Percentiles rank a stretch among this genome's conserved stretches.
phyloP scores from a whole-genome alignment of 2,113 vertebrate genomes.

The Corythornis vintsioides region DNA sequence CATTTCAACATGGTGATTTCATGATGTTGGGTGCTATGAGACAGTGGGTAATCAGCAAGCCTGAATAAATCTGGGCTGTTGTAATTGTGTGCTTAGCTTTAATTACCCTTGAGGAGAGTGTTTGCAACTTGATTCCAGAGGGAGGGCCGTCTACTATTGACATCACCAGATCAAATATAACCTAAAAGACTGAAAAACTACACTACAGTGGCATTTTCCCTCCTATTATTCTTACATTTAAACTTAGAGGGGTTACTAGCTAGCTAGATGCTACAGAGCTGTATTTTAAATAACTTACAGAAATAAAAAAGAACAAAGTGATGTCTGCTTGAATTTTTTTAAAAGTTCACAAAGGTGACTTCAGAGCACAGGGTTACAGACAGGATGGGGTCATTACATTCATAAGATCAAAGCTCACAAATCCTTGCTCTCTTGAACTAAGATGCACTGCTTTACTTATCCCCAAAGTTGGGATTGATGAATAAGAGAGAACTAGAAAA shows the following conservation, averaged over 20 bases:
- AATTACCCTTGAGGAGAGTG: conserved; percentile 65
- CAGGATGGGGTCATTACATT: neutral
- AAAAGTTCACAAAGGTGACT: neutral
- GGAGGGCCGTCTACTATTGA: conserved; percentile 56
- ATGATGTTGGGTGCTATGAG: conserved; percentile 54
- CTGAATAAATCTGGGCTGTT: conserved; percentile 64
- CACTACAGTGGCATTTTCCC: neutral
- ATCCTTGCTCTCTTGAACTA: neutral
- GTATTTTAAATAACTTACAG: neutral
- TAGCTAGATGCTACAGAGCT: neutral
- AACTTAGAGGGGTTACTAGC: neutral
- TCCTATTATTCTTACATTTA: neutral
- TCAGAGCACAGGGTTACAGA: neutral
- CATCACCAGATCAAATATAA: conserved; percentile 72
- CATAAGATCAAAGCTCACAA: conserved; percentile 10
- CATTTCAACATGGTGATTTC: conserved; percentile 58
- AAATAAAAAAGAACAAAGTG: neutral
- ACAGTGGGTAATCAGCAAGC: conserved; percentile 48
- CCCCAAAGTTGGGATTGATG: neutral
- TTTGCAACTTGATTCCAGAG: conserved; percentile 72
- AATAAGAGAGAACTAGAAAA: neutral
- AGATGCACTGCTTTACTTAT: neutral
- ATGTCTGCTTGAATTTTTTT: neutral
- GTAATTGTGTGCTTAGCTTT: conserved; percentile 72
- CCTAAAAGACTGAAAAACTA: conserved; percentile 59